phyloP scores from a whole-genome alignment of 92 coral and sea anemone species.

The Epizoanthus ramosus region DNA sequence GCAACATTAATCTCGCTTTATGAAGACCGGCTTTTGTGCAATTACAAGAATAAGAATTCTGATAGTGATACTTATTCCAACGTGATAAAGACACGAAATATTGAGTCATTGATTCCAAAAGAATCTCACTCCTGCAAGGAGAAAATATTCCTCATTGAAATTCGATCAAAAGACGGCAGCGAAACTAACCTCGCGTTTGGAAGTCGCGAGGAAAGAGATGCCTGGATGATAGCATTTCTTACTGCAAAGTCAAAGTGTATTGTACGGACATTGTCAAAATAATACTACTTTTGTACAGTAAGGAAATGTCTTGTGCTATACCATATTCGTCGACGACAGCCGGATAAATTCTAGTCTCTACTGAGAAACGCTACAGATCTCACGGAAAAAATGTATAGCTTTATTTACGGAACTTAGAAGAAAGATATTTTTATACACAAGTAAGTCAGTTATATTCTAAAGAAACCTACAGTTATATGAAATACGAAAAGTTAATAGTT shows the following conservation, averaged over 20 bases:
- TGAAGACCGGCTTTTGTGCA: constrained; percentile 29
- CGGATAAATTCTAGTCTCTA: too few relatives aligned
- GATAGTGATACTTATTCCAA: constrained; percentile 15
- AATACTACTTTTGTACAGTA: neutral
- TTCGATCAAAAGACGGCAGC: constrained; percentile 27
- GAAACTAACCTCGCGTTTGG: constrained; percentile 24
- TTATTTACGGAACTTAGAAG: too few relatives aligned
- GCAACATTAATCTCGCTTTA: constrained; percentile 6
- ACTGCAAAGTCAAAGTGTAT: constrained; percentile 36
- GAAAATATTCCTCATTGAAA: constrained; percentile 23
- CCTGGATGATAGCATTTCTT: constrained; percentile 40
- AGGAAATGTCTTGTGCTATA: neutral
- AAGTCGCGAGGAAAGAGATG: constrained; percentile 34
- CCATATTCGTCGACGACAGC: neutral
- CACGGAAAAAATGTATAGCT: too few relatives aligned
- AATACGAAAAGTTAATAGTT: too few relatives aligned
- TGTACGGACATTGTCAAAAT: neutral
- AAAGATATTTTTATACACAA: too few relatives aligned
- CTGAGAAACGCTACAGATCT: too few relatives aligned
- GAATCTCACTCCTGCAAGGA: constrained; percentile 27
- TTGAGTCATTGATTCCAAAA: constrained; percentile 36
- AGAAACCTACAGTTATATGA: too few relatives aligned
- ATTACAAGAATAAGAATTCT: constrained; percentile 15
- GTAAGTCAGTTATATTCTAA: too few relatives aligned
- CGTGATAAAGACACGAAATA: constrained; percentile 21